Percentiles rank a stretch among this genome's conserved stretches.
Evolutionary conservation across 1,140 invertebrate species (phyloP).

Genomic region (Akabosia matsudoensis): DNA sequence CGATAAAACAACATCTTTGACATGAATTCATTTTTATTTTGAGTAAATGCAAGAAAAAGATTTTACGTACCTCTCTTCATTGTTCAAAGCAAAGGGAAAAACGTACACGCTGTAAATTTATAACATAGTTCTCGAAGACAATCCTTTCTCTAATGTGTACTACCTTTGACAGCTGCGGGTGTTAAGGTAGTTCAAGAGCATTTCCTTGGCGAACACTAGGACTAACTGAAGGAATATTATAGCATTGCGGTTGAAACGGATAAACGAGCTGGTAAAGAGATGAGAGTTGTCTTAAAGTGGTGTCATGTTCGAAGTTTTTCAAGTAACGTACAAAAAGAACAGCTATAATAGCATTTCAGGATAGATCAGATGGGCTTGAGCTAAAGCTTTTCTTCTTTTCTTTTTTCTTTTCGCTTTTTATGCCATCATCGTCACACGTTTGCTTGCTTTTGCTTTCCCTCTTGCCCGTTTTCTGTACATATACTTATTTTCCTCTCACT

Average conservation of each 20-base stretch:
- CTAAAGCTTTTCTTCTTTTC: conserved; percentile 13
- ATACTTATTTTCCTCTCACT: no score
- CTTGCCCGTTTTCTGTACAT: no score
- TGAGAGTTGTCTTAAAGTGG: conserved; percentile 15
- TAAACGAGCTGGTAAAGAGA: conserved; percentile 5
- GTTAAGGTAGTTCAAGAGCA: not conserved
- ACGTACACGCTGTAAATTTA: no score
- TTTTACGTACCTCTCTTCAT: not conserved
- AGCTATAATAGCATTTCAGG: conserved; percentile 13
- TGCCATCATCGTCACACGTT: not conserved
- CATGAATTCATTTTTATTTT: no score
- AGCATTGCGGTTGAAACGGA: not conserved
- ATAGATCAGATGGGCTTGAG: conserved; percentile 21
- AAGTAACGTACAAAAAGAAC: not conserved
- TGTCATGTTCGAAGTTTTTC: conserved; percentile 18
- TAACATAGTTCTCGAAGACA: no score
- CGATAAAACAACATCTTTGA: no score
- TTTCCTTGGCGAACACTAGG: not conserved
- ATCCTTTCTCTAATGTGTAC: no score
- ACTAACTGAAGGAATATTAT: not conserved
- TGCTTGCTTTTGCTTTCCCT: not conserved
- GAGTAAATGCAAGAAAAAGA: conserved; percentile 7
- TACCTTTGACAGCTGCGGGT: no score
- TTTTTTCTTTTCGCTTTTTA: not conserved
- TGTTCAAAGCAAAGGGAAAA: no score